Percentiles rank a stretch among this genome's conserved stretches.
Evolutionary conservation across 2,797 vertebrate species (phyloP).

Genomic region (Girardinus metallicus): DNA sequence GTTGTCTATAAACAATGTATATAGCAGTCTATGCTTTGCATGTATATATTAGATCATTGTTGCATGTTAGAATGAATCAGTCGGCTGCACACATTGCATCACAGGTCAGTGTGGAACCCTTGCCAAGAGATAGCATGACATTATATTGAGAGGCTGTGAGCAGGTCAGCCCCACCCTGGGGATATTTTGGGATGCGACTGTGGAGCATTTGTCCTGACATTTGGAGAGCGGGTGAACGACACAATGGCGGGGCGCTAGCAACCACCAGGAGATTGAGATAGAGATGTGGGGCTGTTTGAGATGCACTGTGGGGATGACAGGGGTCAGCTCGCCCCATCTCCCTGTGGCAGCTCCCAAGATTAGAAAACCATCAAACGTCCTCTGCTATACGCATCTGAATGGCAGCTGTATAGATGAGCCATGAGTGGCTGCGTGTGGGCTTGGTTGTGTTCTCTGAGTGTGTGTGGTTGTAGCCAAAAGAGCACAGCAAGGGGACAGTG

Average conservation of each 20-base stretch:
- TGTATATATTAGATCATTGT: constrained; percentile 20
- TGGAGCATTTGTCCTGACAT: constrained; percentile 71
- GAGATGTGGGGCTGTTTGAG: constrained; percentile 76
- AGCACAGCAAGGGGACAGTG: constrained; percentile 30
- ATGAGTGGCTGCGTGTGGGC: constrained; percentile 69
- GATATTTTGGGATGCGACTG: constrained; percentile 39
- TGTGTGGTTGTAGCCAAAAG: constrained; percentile 37
- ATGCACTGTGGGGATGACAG: constrained; percentile 74
- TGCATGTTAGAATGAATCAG: constrained; percentile 29
- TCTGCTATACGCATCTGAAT: constrained; percentile 72
- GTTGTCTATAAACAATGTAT: constrained; percentile 11
- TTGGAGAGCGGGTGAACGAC: constrained; percentile 73
- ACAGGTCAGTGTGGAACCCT: constrained; percentile 57
- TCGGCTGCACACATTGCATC: constrained; percentile 19
- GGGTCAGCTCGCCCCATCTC: constrained; percentile 74
- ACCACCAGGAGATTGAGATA: constrained; percentile 67
- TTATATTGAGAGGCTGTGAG: constrained; percentile 50
- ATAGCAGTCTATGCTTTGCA: constrained; percentile 7
- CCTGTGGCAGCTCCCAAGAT: constrained; percentile 75
- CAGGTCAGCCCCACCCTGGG: constrained; percentile 62
- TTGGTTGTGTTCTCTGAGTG: constrained; percentile 51
- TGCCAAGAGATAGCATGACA: constrained; percentile 63
- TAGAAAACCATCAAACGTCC: constrained; percentile 81
- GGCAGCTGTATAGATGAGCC: constrained; percentile 74
- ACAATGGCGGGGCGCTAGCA: constrained; percentile 64